Percentiles rank a stretch among this genome's conserved stretches.
Conservation (phyloP, 2,888 invertebrate species). For the Himalopsyche tibetana region DNA sequence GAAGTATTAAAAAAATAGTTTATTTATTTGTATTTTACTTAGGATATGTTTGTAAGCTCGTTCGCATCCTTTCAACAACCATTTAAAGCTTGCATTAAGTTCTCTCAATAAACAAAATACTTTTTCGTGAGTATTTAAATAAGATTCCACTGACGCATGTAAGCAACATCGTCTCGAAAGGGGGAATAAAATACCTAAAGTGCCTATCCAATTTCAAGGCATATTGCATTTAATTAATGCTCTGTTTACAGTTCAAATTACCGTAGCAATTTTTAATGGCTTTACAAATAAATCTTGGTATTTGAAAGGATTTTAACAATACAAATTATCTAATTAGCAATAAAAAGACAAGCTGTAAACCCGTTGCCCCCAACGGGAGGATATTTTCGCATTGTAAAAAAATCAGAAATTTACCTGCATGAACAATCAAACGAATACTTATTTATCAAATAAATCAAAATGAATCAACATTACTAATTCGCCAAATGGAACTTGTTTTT, state of each 20-base stretch:
- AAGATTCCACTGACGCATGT: slow-evolving; percentile 53
- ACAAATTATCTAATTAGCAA: neutral
- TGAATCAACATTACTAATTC: no score
- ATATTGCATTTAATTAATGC: slow-evolving; percentile 66
- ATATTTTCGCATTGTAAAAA: no score
- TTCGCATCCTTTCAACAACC: neutral
- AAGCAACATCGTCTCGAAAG: slow-evolving; percentile 47
- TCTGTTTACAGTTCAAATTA: slow-evolving; percentile 65
- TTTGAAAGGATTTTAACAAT: neutral
- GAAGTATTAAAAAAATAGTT: no score
- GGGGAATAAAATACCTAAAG: slow-evolving; percentile 60
- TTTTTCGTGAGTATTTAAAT: slow-evolving; percentile 55
- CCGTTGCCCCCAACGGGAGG: no score
- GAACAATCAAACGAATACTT: no score
- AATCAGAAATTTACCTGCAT: no score
- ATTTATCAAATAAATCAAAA: no score
- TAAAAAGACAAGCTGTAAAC: neutral
- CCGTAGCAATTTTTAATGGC: slow-evolving; percentile 63
- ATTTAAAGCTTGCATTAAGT: neutral
- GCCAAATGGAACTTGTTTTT: no score
- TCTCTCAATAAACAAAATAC: neutral
- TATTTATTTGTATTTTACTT: no score
- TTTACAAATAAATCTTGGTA: slow-evolving; percentile 56
- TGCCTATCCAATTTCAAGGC: slow-evolving; percentile 65
- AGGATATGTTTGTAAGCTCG: no score